Percentiles rank a stretch among this genome's conserved stretches.
These are phyloP conservation scores for Cotesia chilonis DNA, from an alignment of 1,140 invertebrate species.

Conservation along the genomic window DNA sequence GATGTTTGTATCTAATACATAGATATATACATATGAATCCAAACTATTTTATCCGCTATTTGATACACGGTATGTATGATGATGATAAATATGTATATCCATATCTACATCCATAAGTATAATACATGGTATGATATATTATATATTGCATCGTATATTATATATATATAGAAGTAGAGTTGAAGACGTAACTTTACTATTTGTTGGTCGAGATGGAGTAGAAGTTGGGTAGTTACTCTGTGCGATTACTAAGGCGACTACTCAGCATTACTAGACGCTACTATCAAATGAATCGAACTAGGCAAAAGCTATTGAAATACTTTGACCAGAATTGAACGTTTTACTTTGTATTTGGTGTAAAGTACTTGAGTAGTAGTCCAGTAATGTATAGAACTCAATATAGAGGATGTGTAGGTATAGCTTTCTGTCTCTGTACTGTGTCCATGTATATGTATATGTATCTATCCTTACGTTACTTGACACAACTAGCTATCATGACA, in stretches of 20 bases:
- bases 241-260: slow-evolving; percentile 12
- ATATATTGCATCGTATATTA: too few species aligned
- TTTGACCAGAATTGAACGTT: not conserved
- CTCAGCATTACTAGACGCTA: slow-evolving; percentile 8
- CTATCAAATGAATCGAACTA: slow-evolving; percentile 7
- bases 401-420: too few species aligned
- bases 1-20: not conserved
- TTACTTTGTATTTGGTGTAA: slow-evolving; percentile 13
- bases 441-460: too few species aligned
- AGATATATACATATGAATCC: not conserved
- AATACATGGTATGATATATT: not conserved
- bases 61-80: slow-evolving; percentile 4
- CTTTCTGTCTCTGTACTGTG: too few species aligned
- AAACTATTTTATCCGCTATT: not conserved
- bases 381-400: too few species aligned
- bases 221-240: slow-evolving; percentile 17
- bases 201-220: not conserved
- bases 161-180: too few species aligned
- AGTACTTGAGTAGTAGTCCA: not conserved
- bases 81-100: not conserved
- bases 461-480: too few species aligned
- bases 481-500: too few species aligned
- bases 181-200: not conserved
- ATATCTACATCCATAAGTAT: not conserved
- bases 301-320: slow-evolving; percentile 22